phyloP scores from a whole-genome alignment of 2,888 invertebrate species.

The Steromphala cineraria region DNA sequence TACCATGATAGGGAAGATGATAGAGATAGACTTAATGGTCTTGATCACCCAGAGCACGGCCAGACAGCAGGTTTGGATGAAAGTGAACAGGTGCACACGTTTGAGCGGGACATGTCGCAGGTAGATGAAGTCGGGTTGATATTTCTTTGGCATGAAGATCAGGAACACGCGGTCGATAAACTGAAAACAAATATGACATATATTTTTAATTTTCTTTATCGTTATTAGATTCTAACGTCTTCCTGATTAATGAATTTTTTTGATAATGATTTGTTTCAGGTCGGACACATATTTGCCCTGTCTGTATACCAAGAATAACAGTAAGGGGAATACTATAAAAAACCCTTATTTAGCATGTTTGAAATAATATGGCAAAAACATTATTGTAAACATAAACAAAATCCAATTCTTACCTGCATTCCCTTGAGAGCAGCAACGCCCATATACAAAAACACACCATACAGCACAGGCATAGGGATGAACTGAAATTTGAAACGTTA shows the following conservation, averaged over 20 bases:
- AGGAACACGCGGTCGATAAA: conserved; percentile 96
- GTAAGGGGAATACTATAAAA: too few relatives aligned
- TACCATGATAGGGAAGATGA: conserved; percentile 96
- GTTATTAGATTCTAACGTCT: too few relatives aligned
- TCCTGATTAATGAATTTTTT: too few relatives aligned
- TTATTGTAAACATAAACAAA: too few relatives aligned
- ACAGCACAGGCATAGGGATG: conserved; percentile 98
- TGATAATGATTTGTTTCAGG: too few relatives aligned
- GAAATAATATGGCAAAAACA: too few relatives aligned
- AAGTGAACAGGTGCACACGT: conserved; percentile 78
- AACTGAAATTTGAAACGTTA: conserved; percentile 76
- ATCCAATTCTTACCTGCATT: conserved; percentile 77
- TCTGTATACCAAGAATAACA: too few relatives aligned
- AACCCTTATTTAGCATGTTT: too few relatives aligned
- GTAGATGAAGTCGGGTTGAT: conserved; percentile 98
- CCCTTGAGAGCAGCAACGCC: conserved; percentile 96
- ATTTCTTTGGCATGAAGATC: conserved; percentile 99
- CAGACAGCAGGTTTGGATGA: conserved; percentile 74
- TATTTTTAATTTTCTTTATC: too few relatives aligned
- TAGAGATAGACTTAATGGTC: conserved; percentile 93
- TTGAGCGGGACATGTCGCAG: conserved; percentile 95
- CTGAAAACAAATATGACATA: conserved; percentile 77
- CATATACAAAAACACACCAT: conserved; percentile 98
- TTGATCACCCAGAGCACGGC: conserved; percentile 75
- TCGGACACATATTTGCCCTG: too few relatives aligned